Evolutionary conservation across 1,140 invertebrate genomes (phyloP), one percentile per base, ranked within the genome.

Genomic region (Drosophila prosaltans): DNA sequence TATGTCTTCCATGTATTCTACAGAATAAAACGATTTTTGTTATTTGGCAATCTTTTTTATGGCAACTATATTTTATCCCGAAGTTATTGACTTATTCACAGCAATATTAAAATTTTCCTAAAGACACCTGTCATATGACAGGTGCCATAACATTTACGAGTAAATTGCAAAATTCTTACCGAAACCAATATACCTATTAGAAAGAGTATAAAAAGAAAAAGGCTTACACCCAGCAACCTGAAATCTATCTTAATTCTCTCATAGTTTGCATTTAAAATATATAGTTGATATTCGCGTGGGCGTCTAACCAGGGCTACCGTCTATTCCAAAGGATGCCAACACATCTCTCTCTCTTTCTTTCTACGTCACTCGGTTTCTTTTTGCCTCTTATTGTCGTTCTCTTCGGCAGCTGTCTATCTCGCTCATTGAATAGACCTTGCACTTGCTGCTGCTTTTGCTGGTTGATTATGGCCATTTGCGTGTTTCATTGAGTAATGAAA

Each of bases 391-490:
- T 16, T 21, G 62, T 26, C 54, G 43, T 10, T 45, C 32, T 75
- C 71, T 75, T 58, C 72, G 68, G 39, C 30, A 58, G 69, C 64
- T 57, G 40, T 68, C 21, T 64, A 57, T 51, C 45, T 48, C 45
- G 26, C 10, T 40, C 21, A 24, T 26, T 51, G 21, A 74, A 68
- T 64, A 86, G 82, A 86, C 82, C 82, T 86, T 88, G 82, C 82
- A 88, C 82, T 86, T 86, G 83, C 70, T 28, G 54, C 51, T 64
- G 54, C 51, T 64, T 39, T 60, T 68, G 67, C 61, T 69, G 55
- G 26, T 72, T 26, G 60, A 61, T 71, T 51, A 51, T 51, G 21
- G 45, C 45, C 45, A 26, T 51, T 75, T 74, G 82, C 54, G 70
- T 72, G 69, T 74, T 83, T 76, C 67, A 83, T 75, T 83, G 69